Evolutionary conservation across 2,888 invertebrate genomes (phyloP).

Genomic region (Sphinx pinastri): DNA sequence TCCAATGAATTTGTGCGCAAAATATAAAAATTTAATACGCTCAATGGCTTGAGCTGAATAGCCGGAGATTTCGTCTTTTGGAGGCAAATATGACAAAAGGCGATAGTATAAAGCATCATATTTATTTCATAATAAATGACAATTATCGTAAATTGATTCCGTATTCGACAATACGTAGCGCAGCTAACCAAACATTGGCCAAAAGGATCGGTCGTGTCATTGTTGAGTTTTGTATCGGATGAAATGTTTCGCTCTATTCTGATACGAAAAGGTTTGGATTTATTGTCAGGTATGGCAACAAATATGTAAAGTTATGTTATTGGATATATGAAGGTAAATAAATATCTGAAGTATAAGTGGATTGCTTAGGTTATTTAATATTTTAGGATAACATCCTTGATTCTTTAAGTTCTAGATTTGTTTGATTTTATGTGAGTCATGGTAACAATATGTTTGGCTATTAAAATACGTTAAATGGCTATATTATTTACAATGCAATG

Average conservation of each 20-base stretch:
- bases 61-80: conserved; percentile 58
- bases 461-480: too few species aligned
- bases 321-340: conserved; percentile 25
- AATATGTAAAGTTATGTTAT: conserved; percentile 52
- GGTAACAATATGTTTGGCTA: neutral
- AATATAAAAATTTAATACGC: conserved; percentile 73
- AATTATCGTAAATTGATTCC: conserved; percentile 83
- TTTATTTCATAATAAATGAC: conserved; percentile 84
- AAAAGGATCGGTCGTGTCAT: conserved; percentile 80
- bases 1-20: conserved; percentile 67
- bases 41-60: conserved; percentile 65
- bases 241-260: conserved; percentile 54
- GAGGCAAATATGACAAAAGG: conserved; percentile 63
- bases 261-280: conserved; percentile 64
- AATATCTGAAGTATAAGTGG: conserved; percentile 42
- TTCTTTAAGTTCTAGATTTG: neutral
- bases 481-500: too few species aligned
- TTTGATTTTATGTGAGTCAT: neutral
- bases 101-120: conserved; percentile 76
- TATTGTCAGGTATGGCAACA: conserved; percentile 69
- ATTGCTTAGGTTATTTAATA: conserved; percentile 33
- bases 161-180: conserved; percentile 73
- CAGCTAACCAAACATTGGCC: conserved; percentile 89
- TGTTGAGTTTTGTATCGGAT: conserved; percentile 57
- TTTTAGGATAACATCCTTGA: conserved; percentile 11